Conservation (phyloP, 2,888 invertebrate genomes). For the Miltochrista miniata region DNA sequence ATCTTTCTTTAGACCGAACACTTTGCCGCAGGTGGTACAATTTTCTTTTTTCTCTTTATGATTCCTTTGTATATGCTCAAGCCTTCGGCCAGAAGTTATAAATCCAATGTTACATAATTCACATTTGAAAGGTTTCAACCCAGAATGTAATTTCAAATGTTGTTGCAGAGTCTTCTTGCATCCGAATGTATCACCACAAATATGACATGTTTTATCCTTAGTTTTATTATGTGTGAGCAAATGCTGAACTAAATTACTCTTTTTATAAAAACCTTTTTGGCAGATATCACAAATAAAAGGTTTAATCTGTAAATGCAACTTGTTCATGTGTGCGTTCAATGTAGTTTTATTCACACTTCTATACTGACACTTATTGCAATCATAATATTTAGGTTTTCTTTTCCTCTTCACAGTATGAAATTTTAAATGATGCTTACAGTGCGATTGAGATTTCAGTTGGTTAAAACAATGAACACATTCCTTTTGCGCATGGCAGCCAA, state of each 20-base stretch:
- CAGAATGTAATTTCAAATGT: slow-evolving; percentile 57
- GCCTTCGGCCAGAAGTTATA: slow-evolving; percentile 55
- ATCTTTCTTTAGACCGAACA: slow-evolving; percentile 59
- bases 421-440: slow-evolving; percentile 47
- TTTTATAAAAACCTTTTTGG: slow-evolving; percentile 58
- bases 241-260: slow-evolving; percentile 57
- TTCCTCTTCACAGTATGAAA: slow-evolving; percentile 38
- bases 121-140: slow-evolving; percentile 57
- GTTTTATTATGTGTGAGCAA: slow-evolving; percentile 41
- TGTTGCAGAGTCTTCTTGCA: slow-evolving; percentile 53
- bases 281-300: slow-evolving; percentile 55
- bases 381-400: slow-evolving; percentile 30
- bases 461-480: slow-evolving; percentile 53
- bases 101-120: slow-evolving; percentile 51
- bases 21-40: slow-evolving; percentile 59
- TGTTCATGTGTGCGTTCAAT: slow-evolving; percentile 59
- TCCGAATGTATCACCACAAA: slow-evolving; percentile 57
- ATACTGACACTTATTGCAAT: slow-evolving; percentile 51
- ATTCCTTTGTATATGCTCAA: slow-evolving; percentile 58
- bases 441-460: slow-evolving; percentile 47
- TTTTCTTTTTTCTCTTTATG: slow-evolving; percentile 51
- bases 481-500: slow-evolving; percentile 41
- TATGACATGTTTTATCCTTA: slow-evolving; percentile 53
- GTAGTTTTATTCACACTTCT: slow-evolving; percentile 47
- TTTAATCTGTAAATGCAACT: slow-evolving; percentile 48